phyloP scores from a whole-genome alignment of 1,140 invertebrate genomes.

The Trichonephila clavipes region DNA sequence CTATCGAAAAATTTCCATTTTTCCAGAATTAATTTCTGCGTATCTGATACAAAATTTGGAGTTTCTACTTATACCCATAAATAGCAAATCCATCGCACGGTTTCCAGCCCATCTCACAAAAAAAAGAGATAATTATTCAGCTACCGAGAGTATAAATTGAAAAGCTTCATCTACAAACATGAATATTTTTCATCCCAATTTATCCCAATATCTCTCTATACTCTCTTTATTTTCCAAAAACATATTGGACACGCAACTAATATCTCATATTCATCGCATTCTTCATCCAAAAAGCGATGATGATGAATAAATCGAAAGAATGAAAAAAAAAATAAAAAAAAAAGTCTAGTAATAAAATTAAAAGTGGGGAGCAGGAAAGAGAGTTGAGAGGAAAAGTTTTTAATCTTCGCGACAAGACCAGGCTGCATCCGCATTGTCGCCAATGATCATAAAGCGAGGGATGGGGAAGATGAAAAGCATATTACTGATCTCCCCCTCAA shows the following conservation, averaged over 20 bases:
- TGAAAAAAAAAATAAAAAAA: not conserved
- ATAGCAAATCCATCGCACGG: too few species aligned
- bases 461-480: not conserved
- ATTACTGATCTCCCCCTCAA: not conserved
- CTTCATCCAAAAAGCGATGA: not conserved
- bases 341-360: not conserved
- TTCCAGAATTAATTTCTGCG: too few species aligned
- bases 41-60: too few species aligned
- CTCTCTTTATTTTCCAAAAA: too few species aligned
- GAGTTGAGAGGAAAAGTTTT: not conserved
- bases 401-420: not conserved
- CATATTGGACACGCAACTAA: not conserved
- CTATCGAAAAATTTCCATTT: too few species aligned
- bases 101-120: too few species aligned
- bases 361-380: not conserved
- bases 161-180: too few species aligned
- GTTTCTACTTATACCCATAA: too few species aligned
- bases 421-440: conserved; percentile 3
- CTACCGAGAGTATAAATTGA: too few species aligned
- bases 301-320: not conserved
- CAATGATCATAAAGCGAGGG: not conserved
- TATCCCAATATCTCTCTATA: too few species aligned
- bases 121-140: too few species aligned
- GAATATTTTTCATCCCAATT: too few species aligned
- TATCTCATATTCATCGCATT: not conserved